phyloP scores from a whole-genome alignment of 1,140 invertebrate genomes.

The Cotesia typhae region DNA sequence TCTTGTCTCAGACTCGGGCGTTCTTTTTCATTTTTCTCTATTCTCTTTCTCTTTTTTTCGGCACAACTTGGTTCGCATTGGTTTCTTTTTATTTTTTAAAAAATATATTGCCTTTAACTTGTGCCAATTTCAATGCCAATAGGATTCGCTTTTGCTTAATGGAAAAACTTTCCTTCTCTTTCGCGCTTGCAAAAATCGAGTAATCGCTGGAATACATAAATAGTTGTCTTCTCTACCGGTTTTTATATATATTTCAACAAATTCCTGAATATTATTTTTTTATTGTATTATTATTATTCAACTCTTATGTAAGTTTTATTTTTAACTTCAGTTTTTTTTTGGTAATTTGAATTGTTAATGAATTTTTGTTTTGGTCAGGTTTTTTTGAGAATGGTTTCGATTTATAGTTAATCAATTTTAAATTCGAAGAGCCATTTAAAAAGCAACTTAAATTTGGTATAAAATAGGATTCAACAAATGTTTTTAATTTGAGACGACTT shows the following conservation, averaged over 20 bases:
- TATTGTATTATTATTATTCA: neutral
- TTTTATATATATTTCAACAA: neutral
- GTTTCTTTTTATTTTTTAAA: too few relatives aligned
- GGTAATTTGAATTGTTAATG: neutral
- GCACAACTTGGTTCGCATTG: slow-evolving; percentile 1
- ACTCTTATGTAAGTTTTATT: neutral
- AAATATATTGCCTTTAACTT: too few relatives aligned
- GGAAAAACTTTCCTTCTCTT: slow-evolving; percentile 39
- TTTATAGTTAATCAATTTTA: too few relatives aligned
- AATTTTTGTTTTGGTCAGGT: too few relatives aligned
- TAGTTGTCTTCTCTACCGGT: slow-evolving; percentile 2
- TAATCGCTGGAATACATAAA: slow-evolving; percentile 20
- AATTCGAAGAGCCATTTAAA: too few relatives aligned
- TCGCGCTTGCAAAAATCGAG: slow-evolving; percentile 36
- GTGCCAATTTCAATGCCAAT: slow-evolving; percentile 5
- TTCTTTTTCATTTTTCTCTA: slow-evolving; percentile 41
- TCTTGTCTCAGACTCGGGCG: slow-evolving; percentile 28
- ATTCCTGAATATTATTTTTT: neutral
- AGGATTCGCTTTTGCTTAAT: slow-evolving; percentile 32
- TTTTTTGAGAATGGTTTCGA: too few relatives aligned
- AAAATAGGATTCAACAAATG: too few relatives aligned
- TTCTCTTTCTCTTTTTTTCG: slow-evolving; percentile 3
- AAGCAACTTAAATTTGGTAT: too few relatives aligned
- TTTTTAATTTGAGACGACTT: too few relatives aligned
- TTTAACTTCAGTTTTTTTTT: neutral